Percentiles rank a stretch among this genome's conserved stretches.
phyloP scores from a whole-genome alignment of 53 echinoderm and acorn worm genomes.

The Astropecten irregularis region DNA sequence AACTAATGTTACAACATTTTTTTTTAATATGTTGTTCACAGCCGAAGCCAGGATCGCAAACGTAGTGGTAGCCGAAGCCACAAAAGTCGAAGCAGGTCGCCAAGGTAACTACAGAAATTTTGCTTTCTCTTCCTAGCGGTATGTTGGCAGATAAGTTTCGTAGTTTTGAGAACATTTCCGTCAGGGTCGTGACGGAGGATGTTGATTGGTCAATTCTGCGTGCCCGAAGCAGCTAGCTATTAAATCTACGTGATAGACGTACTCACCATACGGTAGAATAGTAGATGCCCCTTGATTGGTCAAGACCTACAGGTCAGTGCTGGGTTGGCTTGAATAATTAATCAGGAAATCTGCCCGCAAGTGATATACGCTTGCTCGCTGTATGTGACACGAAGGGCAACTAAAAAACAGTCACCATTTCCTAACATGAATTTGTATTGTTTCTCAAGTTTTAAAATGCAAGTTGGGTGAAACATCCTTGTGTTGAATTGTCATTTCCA shows the following conservation, averaged over 20 bases:
- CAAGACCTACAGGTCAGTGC: too few species aligned
- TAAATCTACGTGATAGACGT: too few species aligned
- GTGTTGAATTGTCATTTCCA: background rate
- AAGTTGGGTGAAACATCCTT: too few species aligned
- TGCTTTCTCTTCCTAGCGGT: too few species aligned
- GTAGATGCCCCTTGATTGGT: too few species aligned
- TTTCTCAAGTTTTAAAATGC: too few species aligned
- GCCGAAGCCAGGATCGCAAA: constrained; percentile 22
- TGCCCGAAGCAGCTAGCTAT: background rate
- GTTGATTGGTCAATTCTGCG: too few species aligned
- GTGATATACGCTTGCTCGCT: background rate
- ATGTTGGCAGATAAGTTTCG: background rate
- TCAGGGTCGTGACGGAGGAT: too few species aligned
- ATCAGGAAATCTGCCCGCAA: background rate
- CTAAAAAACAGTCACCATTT: background rate
- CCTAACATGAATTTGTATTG: background rate
- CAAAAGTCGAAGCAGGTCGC: background rate
- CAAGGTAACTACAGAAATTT: background rate
- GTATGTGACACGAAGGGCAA: background rate
- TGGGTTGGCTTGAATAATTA: too few species aligned
- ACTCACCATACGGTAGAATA: too few species aligned
- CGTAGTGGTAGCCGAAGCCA: constrained; percentile 15
- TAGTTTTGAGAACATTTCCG: background rate
- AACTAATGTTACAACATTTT: too few species aligned
- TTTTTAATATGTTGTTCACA: background rate